phyloP scores from a whole-genome alignment of 2,888 invertebrate species.

The Callyntrura guangdongensis region DNA sequence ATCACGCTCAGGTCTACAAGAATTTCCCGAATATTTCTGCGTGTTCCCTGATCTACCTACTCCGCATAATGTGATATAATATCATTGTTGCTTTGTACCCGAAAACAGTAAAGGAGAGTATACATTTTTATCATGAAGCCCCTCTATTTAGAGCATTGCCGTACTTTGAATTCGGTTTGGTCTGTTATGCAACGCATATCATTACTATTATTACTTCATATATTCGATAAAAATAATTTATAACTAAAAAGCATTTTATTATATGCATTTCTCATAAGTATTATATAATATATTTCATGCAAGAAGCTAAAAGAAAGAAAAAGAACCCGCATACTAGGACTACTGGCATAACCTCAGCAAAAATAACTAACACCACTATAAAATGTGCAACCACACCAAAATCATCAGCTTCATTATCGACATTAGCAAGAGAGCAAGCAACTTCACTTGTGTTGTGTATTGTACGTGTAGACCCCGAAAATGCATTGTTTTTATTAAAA shows the following conservation, averaged over 20 bases:
- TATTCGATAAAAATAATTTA: slow-evolving; percentile 50
- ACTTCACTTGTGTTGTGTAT: neutral
- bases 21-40: slow-evolving; percentile 3
- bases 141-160: slow-evolving; percentile 2
- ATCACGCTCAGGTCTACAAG: slow-evolving; percentile 2
- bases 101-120: slow-evolving; percentile 14
- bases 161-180: slow-evolving; percentile 25
- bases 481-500: slow-evolving; percentile 19
- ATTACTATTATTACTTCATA: slow-evolving; percentile 3
- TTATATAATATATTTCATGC: neutral
- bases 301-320: slow-evolving; percentile 34
- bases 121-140: too few relatives aligned
- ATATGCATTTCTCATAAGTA: neutral
- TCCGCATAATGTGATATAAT: too few relatives aligned
- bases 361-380: slow-evolving; percentile 22
- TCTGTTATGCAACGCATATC: slow-evolving; percentile 47
- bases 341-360: slow-evolving; percentile 15
- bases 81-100: too few relatives aligned
- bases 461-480: neutral
- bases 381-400: slow-evolving; percentile 50
- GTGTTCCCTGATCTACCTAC: neutral
- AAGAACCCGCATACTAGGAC: slow-evolving; percentile 7
- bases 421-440: slow-evolving; percentile 31
- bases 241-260: slow-evolving; percentile 48
- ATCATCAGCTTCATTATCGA: slow-evolving; percentile 33